These are phyloP conservation scores for Sarotherodon lohbergeri DNA, from an alignment of 2,113 vertebrate genomes.

Conservation along the genomic window DNA sequence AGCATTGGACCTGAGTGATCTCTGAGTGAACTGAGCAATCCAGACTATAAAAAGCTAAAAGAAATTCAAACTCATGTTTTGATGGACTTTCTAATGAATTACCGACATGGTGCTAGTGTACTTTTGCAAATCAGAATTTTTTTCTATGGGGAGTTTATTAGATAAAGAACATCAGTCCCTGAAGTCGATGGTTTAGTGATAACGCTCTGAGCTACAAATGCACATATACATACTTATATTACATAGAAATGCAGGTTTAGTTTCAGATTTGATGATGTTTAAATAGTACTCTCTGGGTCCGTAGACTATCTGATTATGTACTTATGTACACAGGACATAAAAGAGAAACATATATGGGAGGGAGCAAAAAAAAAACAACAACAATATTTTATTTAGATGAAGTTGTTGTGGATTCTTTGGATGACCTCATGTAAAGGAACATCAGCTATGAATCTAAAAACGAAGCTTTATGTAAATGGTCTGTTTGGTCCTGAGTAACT, in stretches of 20 bases:
- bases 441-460: background rate
- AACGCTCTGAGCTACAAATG: background rate
- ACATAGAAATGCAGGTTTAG: background rate
- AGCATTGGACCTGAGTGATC: background rate
- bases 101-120: background rate
- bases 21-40: background rate
- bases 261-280: background rate
- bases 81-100: background rate
- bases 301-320: background rate
- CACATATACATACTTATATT: background rate
- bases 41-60: background rate
- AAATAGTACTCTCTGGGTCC: background rate
- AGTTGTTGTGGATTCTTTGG: background rate
- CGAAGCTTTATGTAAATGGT: background rate
- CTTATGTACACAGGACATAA: background rate
- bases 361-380: background rate
- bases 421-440: background rate
- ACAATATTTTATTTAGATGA: background rate
- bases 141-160: background rate
- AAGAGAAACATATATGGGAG: background rate
- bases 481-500: background rate
- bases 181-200: background rate
- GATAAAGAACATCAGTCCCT: background rate
- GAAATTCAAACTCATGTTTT: background rate
- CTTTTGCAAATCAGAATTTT: background rate